Conservation (phyloP, 1,140 invertebrate species). For the Calosoma granatense region DNA sequence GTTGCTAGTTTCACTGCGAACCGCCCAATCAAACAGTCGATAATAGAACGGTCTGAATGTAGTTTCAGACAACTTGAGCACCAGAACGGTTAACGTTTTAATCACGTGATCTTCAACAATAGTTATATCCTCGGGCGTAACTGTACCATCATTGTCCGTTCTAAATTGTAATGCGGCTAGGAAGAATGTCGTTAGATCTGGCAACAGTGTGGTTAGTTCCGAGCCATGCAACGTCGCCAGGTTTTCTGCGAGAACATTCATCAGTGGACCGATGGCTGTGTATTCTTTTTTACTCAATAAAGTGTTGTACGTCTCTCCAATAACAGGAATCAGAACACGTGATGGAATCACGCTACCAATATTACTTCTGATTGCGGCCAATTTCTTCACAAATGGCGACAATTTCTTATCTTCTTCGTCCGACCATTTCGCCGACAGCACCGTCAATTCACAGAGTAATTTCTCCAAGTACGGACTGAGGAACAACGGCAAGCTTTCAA, state of each 20-base stretch:
- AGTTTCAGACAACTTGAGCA: constrained; percentile 80
- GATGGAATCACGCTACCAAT: constrained; percentile 56
- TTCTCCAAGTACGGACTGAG: constrained; percentile 74
- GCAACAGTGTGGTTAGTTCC: constrained; percentile 52
- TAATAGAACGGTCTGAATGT: constrained; percentile 80
- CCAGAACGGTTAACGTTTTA: constrained; percentile 60
- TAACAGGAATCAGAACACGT: constrained; percentile 64
- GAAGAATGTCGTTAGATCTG: constrained; percentile 63
- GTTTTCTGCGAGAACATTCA: constrained; percentile 62
- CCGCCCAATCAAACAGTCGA: constrained; percentile 77
- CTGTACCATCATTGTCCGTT: constrained; percentile 29
- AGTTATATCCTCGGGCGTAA: constrained; percentile 33
- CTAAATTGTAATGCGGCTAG: constrained; percentile 65
- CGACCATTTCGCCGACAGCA: constrained; percentile 42
- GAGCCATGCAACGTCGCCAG: constrained; percentile 46
- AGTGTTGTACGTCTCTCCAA: constrained; percentile 53
- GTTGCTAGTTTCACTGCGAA: constrained; percentile 45
- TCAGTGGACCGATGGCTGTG: constrained; percentile 53
- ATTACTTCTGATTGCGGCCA: constrained; percentile 52
- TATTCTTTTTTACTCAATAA: constrained; percentile 48
- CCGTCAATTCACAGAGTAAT: constrained; percentile 54
- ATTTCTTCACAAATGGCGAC: constrained; percentile 42
- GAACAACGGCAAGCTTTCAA: constrained; percentile 70
- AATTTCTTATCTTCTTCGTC: constrained; percentile 40
- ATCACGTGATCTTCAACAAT: constrained; percentile 60